Evolutionary conservation across 2,888 invertebrate species (phyloP).

Genomic region (Mimas tiliae): DNA sequence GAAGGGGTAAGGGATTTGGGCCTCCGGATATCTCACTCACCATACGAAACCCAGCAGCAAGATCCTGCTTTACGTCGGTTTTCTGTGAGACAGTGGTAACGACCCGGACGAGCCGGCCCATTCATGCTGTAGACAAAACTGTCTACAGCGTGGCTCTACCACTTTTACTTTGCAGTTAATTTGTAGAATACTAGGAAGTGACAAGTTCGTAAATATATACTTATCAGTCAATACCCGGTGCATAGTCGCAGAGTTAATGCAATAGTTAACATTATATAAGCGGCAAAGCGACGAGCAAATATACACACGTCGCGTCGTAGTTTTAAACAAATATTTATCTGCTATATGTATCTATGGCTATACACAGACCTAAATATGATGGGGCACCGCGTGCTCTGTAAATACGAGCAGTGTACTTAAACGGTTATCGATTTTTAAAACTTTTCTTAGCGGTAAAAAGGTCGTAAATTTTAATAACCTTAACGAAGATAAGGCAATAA

Average conservation of each 20-base stretch:
- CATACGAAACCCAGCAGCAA: no score
- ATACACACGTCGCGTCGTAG: slow-evolving; percentile 1
- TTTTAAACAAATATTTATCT: slow-evolving; percentile 11
- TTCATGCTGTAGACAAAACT: no score
- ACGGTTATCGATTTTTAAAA: not conserved
- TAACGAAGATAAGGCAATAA: no score
- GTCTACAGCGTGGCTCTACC: no score
- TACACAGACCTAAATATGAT: not conserved
- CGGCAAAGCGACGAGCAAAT: slow-evolving; percentile 1
- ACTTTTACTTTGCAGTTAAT: no score
- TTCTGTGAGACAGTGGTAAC: no score
- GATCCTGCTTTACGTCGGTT: no score
- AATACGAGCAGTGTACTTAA: slow-evolving; percentile 7
- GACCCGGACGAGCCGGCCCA: no score
- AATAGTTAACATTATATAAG: slow-evolving; percentile 11
- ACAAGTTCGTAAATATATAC: not conserved
- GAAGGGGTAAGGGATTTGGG: no score
- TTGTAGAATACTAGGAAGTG: not conserved
- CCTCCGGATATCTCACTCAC: no score
- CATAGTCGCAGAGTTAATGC: slow-evolving; percentile 7
- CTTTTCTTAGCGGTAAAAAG: not conserved
- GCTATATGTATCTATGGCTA: not conserved
- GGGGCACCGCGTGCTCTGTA: not conserved
- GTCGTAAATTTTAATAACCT: not conserved
- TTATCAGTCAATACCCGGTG: slow-evolving; percentile 12